Conservation (phyloP, 2,797 vertebrate genomes). For the Ctenochaetus hawaiiensis region DNA sequence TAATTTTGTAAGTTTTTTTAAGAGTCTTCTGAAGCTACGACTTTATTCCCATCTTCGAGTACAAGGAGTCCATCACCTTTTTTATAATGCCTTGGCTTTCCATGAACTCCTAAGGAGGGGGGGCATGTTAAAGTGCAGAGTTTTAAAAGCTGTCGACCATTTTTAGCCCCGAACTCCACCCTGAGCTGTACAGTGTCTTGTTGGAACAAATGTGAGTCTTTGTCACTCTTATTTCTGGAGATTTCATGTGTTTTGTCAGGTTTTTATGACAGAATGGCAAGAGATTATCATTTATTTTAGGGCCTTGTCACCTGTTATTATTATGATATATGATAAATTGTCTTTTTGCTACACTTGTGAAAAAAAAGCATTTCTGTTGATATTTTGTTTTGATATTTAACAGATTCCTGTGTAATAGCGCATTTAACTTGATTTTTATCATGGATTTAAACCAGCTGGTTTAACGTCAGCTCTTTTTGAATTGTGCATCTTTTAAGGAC, state of each 20-base stretch:
- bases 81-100: slow-evolving; percentile 68
- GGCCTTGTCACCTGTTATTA: slow-evolving; percentile 74
- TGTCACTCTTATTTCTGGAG: slow-evolving; percentile 70
- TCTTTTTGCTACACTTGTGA: slow-evolving; percentile 86
- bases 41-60: slow-evolving; percentile 53
- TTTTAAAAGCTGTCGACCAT: slow-evolving; percentile 60
- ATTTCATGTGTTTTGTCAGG: slow-evolving; percentile 68
- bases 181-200: slow-evolving; percentile 75
- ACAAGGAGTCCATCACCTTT: slow-evolving; percentile 54
- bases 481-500: slow-evolving; percentile 63
- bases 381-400: slow-evolving; percentile 85
- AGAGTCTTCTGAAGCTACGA: slow-evolving; percentile 44
- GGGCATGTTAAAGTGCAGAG: slow-evolving; percentile 49
- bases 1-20: slow-evolving; percentile 57
- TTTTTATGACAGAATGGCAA: slow-evolving; percentile 78
- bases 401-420: slow-evolving; percentile 85
- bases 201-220: slow-evolving; percentile 80
- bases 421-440: slow-evolving; percentile 68
- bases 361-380: slow-evolving; percentile 77
- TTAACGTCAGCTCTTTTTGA: slow-evolving; percentile 44
- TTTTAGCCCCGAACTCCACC: slow-evolving; percentile 49
- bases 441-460: slow-evolving; percentile 41
- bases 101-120: slow-evolving; percentile 42
- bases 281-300: slow-evolving; percentile 73
- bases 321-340: slow-evolving; percentile 70